These are phyloP conservation scores for Parotocinclus haroldoi DNA, from an alignment of 2,797 vertebrate genomes.

Conservation along the genomic window DNA sequence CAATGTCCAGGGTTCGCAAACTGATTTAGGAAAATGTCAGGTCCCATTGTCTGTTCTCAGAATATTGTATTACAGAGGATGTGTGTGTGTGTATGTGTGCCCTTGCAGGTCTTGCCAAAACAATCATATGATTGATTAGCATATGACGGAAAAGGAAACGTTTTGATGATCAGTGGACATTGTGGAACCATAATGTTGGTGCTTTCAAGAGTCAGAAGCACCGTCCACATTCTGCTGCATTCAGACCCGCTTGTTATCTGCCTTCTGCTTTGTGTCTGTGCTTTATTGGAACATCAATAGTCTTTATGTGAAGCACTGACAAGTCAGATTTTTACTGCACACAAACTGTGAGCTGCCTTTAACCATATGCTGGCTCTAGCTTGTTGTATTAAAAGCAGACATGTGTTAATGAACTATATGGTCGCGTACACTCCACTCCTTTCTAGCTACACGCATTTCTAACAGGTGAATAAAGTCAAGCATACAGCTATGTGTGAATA, in stretches of 20 bases:
- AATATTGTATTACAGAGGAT: neutral
- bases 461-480: too few species aligned
- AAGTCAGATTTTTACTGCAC: conserved; percentile 24
- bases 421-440: too few species aligned
- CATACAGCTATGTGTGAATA: too few species aligned
- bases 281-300: conserved; percentile 35
- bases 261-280: conserved; percentile 42
- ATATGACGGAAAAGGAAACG: conserved; percentile 15
- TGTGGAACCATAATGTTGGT: neutral
- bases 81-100: conserved; percentile 5
- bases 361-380: conserved; percentile 11
- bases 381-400: conserved; percentile 1
- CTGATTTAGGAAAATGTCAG: conserved; percentile 7
- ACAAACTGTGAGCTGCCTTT: conserved; percentile 51
- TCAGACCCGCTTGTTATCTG: conserved; percentile 2
- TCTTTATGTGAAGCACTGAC: conserved; percentile 15
- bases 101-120: neutral
- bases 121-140: conserved; percentile 10
- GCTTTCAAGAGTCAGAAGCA: neutral
- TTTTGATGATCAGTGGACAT: conserved; percentile 5
- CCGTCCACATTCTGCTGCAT: neutral
- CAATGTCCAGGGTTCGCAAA: conserved; percentile 12
- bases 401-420: too few species aligned
- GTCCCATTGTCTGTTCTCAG: conserved; percentile 1
- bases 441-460: too few species aligned